A percentile compares a stretch with the other conserved stretches of the same genome.
phyloP scores from a whole-genome alignment of 2,797 vertebrate species.

The Megalops cyprinoides region DNA sequence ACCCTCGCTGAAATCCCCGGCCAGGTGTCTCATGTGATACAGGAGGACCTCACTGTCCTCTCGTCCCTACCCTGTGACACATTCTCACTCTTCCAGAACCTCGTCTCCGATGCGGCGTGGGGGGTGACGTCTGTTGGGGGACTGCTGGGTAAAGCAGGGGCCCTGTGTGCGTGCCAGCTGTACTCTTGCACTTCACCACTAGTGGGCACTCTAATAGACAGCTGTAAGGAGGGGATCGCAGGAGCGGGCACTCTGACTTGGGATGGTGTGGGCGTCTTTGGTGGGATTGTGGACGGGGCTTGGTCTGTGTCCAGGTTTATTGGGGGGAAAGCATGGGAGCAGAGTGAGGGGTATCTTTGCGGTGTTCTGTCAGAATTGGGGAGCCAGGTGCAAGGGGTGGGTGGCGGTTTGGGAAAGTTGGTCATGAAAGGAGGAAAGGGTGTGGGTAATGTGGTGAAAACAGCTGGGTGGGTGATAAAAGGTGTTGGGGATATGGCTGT shows the following conservation, averaged over 20 bases:
- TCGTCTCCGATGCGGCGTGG: slow-evolving; percentile 65
- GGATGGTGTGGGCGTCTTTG: slow-evolving; percentile 63
- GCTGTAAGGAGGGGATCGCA: slow-evolving; percentile 62
- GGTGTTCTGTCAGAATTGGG: slow-evolving; percentile 68
- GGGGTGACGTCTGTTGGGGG: slow-evolving; percentile 55
- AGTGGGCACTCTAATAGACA: slow-evolving; percentile 56
- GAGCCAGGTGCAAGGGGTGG: slow-evolving; percentile 61
- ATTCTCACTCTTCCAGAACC: slow-evolving; percentile 60
- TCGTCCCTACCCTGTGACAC: slow-evolving; percentile 64
- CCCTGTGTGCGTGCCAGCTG: slow-evolving; percentile 41
- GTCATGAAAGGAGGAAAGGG: slow-evolving; percentile 60
- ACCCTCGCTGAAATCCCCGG: slow-evolving; percentile 65
- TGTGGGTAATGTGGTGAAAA: slow-evolving; percentile 50
- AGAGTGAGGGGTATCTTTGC: slow-evolving; percentile 62
- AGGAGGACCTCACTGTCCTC: slow-evolving; percentile 70
- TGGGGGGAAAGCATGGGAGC: slow-evolving; percentile 61
- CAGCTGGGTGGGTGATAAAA: slow-evolving; percentile 46
- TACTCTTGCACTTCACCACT: slow-evolving; percentile 66
- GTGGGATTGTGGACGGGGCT: slow-evolving; percentile 52
- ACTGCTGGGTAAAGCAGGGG: slow-evolving; percentile 50
- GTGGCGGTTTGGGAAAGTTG: slow-evolving; percentile 66
- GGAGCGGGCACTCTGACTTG: slow-evolving; percentile 67
- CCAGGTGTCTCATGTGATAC: slow-evolving; percentile 68
- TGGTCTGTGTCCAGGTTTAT: slow-evolving; percentile 65
- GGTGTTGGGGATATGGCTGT: slow-evolving; percentile 49